Evolutionary conservation across 2,113 vertebrate genomes (phyloP), one percentile per base, ranked within the genome.

Genomic region (Leucosticte australis): DNA sequence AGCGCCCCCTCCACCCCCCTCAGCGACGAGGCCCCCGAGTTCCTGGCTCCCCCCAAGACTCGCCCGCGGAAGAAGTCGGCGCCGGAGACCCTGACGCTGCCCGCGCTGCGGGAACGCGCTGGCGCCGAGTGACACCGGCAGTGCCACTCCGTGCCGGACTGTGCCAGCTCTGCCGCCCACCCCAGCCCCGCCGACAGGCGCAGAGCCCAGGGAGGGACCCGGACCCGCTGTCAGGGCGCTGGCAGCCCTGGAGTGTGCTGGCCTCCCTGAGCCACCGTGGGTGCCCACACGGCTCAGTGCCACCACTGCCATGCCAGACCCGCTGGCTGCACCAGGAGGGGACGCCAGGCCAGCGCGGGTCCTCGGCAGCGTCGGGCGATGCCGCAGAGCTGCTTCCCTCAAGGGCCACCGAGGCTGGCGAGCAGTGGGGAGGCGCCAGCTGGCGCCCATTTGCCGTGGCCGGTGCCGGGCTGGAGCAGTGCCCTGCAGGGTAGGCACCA

Each of bases 1-100:
- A 97, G 97, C 13, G 93, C 96, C 13, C 98, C 98, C 14, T 97
- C 97, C 83, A 97, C 98, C 1, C 98, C 98, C 0, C 95, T 98
- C 62, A 87, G 94, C 37, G 94, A 97, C 16, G 97, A 98, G 10
- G 80, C 97, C 17, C 97, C 98, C 4, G 97, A 98, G 15, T 98
- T 98, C 93, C 98, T 98, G 65, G 87, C 89, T 21, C 90, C 97
- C 19, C 97, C 97, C 78, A 97, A 97, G 87, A 95, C 96, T 59
- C 92, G 97, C 46, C 96, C 95, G 0, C 95, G 98, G 87, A 98
- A 98, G 94, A 98, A 97, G 50, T 98, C 98, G 0, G 98, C 97
- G 0, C 98, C 98, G 2, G 97, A 98, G 69, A 98, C 96, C 44
- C 86, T 98, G 80, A 97, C 90, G 4, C 89, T 98, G 80, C 97